A percentile compares a stretch with the other conserved stretches of the same genome.
These are phyloP conservation scores for Amphiura filiformis DNA, from an alignment of 35 echinoderm and acorn worm genomes.

Conservation along the genomic window DNA sequence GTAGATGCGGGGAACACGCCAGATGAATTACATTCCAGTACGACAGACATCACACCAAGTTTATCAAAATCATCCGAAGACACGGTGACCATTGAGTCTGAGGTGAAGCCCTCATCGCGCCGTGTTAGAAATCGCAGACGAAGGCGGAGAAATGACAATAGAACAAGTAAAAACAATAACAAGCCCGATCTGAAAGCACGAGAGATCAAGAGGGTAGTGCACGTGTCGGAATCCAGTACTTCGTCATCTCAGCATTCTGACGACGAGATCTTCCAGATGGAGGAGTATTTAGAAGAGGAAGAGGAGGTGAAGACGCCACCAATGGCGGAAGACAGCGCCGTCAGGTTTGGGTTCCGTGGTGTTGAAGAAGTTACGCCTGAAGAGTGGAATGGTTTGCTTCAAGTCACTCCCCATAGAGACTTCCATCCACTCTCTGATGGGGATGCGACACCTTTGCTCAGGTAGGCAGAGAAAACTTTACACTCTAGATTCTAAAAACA, in stretches of 20 bases:
- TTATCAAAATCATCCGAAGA: neutral
- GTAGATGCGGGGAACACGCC: neutral
- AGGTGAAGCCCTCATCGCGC: too few relatives aligned
- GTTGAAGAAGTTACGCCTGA: conserved; percentile 25
- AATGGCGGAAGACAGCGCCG: neutral
- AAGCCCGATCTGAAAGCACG: neutral
- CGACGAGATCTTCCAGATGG: conserved; percentile 79
- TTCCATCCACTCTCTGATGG: conserved; percentile 94
- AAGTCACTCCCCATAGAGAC: conserved; percentile 27
- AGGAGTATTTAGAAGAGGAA: conserved; percentile 54
- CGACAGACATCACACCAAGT: neutral
- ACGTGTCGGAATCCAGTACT: conserved; percentile 71
- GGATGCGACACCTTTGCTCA: conserved; percentile 75
- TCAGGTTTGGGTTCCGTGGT: neutral
- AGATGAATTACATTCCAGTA: neutral
- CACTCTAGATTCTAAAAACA: too few relatives aligned
- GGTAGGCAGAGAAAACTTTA: conserved; percentile 31
- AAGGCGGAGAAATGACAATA: neutral
- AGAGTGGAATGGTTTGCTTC: conserved; percentile 43
- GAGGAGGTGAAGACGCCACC: neutral
- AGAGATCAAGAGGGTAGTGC: neutral
- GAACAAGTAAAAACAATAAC: neutral
- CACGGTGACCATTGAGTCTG: neutral
- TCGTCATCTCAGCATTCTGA: conserved; percentile 78
- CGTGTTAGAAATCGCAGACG: neutral